These are phyloP conservation scores for Pangasianodon hypophthalmus DNA, from an alignment of 2,113 vertebrate species.

Conservation along the genomic window DNA sequence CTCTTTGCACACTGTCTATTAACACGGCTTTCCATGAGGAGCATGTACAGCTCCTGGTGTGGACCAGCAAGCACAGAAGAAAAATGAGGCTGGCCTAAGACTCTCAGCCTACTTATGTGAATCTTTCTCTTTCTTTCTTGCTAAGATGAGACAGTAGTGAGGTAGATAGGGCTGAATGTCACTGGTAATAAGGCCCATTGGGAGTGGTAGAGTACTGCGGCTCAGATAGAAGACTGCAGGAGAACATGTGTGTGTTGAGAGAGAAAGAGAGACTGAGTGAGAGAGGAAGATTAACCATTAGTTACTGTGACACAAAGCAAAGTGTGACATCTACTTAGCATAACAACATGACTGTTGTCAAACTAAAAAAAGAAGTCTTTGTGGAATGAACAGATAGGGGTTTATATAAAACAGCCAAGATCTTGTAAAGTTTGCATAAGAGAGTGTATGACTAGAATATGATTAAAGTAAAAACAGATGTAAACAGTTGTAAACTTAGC, in stretches of 20 bases:
- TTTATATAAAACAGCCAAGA: slow-evolving; percentile 17
- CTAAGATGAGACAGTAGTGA: slow-evolving; percentile 45
- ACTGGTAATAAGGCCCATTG: slow-evolving; percentile 47
- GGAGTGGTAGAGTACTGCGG: slow-evolving; percentile 35
- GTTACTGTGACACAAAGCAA: slow-evolving; percentile 34
- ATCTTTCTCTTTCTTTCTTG: slow-evolving; percentile 26
- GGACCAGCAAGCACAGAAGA: slow-evolving; percentile 40
- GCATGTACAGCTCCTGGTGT: slow-evolving; percentile 23
- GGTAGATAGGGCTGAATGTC: slow-evolving; percentile 47
- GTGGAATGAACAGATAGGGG: slow-evolving; percentile 3
- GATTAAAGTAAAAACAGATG: slow-evolving; percentile 22
- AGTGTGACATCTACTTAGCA: slow-evolving; percentile 39
- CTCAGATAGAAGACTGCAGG: slow-evolving; percentile 29
- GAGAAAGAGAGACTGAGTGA: background rate
- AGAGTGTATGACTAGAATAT: background rate
- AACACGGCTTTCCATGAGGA: slow-evolving; percentile 26
- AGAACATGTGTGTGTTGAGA: slow-evolving; percentile 25
- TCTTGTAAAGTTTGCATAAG: background rate
- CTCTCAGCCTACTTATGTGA: slow-evolving; percentile 42
- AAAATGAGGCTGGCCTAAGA: slow-evolving; percentile 38
- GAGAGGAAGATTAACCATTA: slow-evolving; percentile 13
- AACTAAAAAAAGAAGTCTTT: slow-evolving; percentile 31
- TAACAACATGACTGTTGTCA: slow-evolving; percentile 26
- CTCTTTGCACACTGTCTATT: slow-evolving; percentile 24
- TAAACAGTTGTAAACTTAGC: background rate